Base-by-base conservation (phyloP, 2,888 invertebrate genomes). In the Acronicta alni region DNA sequence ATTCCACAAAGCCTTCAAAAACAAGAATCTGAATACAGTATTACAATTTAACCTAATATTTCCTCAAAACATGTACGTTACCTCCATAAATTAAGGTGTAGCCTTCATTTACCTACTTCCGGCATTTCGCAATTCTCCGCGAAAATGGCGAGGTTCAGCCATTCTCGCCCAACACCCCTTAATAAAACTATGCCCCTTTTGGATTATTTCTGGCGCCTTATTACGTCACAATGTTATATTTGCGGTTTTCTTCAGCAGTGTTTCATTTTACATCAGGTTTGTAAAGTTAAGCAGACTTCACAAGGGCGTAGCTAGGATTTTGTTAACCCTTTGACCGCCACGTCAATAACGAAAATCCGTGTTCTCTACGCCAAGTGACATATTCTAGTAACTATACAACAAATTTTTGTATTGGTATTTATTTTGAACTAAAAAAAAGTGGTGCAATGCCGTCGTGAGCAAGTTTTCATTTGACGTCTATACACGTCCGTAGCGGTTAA, bases 151-250 rank as follows among this genome's bases (percentile, higher is more conserved):
- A 41, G 45, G 45, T 32, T 46, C 15, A 7, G 8, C 20, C 47
- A 18, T 18, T 53, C 49, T 35, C 47, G 35, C 12, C 16, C 37
- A 26, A 9, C 12, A n/a, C 14, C 14, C 15, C 18, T 17, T 20
- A 46, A 38, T 74, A 43, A 47, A 60, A 42, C 57, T 56, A 46
- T 45, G 52, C 39, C 17, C n/a, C n/a, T 26, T 52, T 12, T 59
- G 42, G 68, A 73, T 53, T 46, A 59, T 46, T 54, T 43, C 35
- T 44, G 26, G 5, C 20, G 20, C 20, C 16, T 12, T 46, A n/a
- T n/a, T 17, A 0, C 4, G 17, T 18, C 14, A 37, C 9, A 15
- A 18, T 26, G n/a, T 42, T 46, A 37, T 18, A 37, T 49, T 53
- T 18, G 45, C 10, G 10, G 43, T 23, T 17, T 9, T 9, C 0